Base-by-base conservation (phyloP, 1,140 invertebrate species). In the Brachionus paranguensis region DNA sequence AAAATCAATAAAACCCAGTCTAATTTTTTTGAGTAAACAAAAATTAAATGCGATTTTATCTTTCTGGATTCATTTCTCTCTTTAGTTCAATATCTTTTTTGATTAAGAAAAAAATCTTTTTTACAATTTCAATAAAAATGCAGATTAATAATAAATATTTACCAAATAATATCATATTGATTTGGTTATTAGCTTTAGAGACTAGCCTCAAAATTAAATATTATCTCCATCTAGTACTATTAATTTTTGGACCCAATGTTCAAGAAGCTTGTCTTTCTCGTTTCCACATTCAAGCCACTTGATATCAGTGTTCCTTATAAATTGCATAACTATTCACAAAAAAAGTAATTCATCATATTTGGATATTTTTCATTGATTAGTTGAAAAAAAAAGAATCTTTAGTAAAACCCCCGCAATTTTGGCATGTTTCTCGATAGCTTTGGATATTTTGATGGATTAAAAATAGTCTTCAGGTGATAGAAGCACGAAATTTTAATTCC, bases 141-240 rank as follows among this genome's bases (percentile, higher is more conserved):
- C 68, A 72, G 68, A 72, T 72, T 72, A 72, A 72, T 43, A 17
- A 72, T 72, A 72, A 72, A 72, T 72, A 72, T 72, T 72, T 72
- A 72, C 68, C 33, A 68, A 68, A 68, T n/a, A 68, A 68, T 33
- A 68, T 33, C 33, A 41, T 41, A 72, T 41, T 43, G 68, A 72
- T 72, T 72, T 20, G 41, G 68, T 45, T 72, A 72, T 72, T 72
- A 72, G 68, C 41, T 72, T 72, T 72, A 72, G 68, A 72, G 68
- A 72, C 68, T 72, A 37, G 68, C 68, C 68, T 72, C 68, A 17
- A 72, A 7, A 72, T 72, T 43, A 72, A 72, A 72, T 72, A 72
- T 72, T 72, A 72, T 72, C 41, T 72, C 10, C 43, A 5, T 43
- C 33, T 6, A 72, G 12, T 3, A 6, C 68, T 41, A 45, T 45